Conservation (phyloP, 2,888 invertebrate species). For the Andricus quercusramuli region DNA sequence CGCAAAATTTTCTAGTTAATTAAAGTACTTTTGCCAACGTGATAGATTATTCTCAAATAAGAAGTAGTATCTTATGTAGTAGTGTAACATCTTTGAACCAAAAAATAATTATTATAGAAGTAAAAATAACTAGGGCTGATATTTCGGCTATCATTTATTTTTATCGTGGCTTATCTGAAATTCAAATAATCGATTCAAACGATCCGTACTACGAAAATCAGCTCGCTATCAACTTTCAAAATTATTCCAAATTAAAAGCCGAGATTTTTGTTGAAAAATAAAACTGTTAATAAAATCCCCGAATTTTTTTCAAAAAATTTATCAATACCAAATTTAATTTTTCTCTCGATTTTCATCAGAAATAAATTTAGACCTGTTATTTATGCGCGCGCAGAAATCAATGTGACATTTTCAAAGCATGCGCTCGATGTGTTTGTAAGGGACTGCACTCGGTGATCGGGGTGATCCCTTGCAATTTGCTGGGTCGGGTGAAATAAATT, state of each 20-base stretch:
- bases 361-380: background rate
- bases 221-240: background rate
- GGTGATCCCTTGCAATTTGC: conserved; percentile 45
- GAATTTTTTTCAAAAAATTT: background rate
- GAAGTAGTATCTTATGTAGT: too few relatives aligned
- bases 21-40: too few relatives aligned
- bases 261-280: background rate
- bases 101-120: too few relatives aligned
- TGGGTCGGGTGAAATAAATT: conserved; percentile 13
- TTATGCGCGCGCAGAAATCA: conserved; percentile 78
- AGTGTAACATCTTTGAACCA: too few relatives aligned
- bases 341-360: background rate
- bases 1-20: too few relatives aligned
- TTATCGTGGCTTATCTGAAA: background rate
- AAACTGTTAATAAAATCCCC: background rate
- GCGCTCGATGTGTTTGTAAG: conserved; percentile 61
- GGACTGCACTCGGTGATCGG: conserved; percentile 36
- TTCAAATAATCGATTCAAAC: background rate
- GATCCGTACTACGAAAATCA: background rate
- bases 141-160: too few relatives aligned
- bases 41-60: too few relatives aligned
- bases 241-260: background rate
- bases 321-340: background rate
- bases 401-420: conserved; percentile 76
- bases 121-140: too few relatives aligned